Base-by-base conservation (phyloP, 2,797 vertebrate species). In the Poeciliopsis presidionis region DNA sequence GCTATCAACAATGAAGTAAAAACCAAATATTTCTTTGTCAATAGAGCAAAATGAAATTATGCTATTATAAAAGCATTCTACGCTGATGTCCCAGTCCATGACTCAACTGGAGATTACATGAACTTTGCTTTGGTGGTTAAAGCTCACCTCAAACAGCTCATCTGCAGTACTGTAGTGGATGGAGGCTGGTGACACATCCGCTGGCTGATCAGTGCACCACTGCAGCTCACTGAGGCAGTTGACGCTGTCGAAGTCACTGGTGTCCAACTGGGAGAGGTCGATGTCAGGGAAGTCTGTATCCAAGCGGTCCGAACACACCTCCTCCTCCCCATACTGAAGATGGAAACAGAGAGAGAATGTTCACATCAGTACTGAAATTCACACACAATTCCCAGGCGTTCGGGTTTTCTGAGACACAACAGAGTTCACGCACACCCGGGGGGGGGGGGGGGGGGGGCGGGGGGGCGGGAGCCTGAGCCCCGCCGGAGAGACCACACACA, bases 221-320 rank as follows among this genome's bases (percentile, higher is more conserved):
- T 96, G 97, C 83, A 99, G 96, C 94, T 98, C 98, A 25, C 95
- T 95, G 84, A 99, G 98, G 94, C 97, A 98, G 93, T 96, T 93
- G 85, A 97, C 96, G 0, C 98, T 97, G 95, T 99, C 98, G 4
- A 99, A 98, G 94, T 99, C 98, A 0, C 96, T 94, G 92, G 97
- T 91, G 65, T 99, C 98, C 97, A 99, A 95, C 96, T 98, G 98
- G 81, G 97, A 99, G 73, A 99, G 96, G 95, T 99, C 98, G 30
- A 99, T 98, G 96, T 99, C 98, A 0, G 97, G 96, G 90, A 99
- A 98, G 91, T 99, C 97, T 0, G 97, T 95, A 79, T 97, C 98
- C 91, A 99, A 94, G 45, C 97, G 97, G 92, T 98, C 98, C 73
- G 98, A 97, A 49, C 97, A 82, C 96, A 97, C 90, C 85, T 96